These are phyloP conservation scores for Calidris pygmaea DNA, from an alignment of 2,113 vertebrate species.

Conservation along the genomic window DNA sequence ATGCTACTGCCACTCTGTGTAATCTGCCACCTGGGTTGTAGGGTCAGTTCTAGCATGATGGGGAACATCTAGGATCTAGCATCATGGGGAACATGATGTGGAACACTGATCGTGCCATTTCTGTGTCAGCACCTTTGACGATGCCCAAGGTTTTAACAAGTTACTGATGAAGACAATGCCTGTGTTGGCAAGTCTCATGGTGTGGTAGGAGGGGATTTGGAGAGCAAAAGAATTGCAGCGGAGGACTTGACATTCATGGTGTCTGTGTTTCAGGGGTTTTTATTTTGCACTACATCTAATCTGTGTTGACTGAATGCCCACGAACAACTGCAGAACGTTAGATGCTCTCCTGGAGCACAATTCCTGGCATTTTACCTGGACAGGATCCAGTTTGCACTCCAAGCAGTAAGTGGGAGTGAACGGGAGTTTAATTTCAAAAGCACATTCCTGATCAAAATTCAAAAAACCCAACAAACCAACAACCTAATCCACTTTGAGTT, in stretches of 20 bases:
- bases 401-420: neutral
- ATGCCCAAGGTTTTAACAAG: neutral
- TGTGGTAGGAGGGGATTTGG: neutral
- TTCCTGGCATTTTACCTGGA: neutral
- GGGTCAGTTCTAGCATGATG: neutral
- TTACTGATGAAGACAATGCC: neutral
- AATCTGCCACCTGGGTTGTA: neutral
- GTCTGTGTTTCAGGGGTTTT: neutral
- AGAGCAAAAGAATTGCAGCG: neutral
- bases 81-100: too few species aligned
- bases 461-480: neutral
- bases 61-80: too few species aligned
- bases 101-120: neutral
- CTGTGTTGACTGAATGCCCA: neutral
- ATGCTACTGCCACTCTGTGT: neutral
- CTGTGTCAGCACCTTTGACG: neutral
- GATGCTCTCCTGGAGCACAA: neutral
- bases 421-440: neutral
- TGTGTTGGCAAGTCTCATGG: neutral
- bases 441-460: neutral
- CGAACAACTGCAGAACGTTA: neutral
- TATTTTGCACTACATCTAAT: neutral
- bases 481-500: neutral
- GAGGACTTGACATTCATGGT: neutral
- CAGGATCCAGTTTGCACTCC: neutral